Evolutionary conservation across 2,113 vertebrate genomes (phyloP), one percentile per base, ranked within the genome.

Genomic region (Speoplatyrhinus poulsoni): DNA sequence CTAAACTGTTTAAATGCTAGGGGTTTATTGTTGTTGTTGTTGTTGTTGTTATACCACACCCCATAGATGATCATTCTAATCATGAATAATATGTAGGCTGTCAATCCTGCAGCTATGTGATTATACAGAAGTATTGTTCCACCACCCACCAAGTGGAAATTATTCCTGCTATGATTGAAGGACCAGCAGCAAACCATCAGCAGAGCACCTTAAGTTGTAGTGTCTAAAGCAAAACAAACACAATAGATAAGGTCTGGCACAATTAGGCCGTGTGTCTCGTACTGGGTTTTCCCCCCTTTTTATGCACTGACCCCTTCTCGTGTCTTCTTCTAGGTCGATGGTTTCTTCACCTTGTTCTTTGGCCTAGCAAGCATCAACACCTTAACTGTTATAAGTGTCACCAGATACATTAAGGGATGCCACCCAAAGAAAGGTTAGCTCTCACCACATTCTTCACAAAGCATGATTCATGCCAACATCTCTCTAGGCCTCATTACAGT

Each of bases 301-400:
- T 46, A 36, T 46, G 56, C n/a, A 62, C 11, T 26, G 16, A 58
- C 33, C 41, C 16, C n/a, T 13, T 62, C 16, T 13, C 77, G 47
- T 52, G 48, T 12, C 60, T 70, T 61, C 47, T 87, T 88, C 56
- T 81, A 96, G 95, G 68, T 96, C 58, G 95, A 96, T 36, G 96
- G 95, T 4, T 96, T 96, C 89, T 90, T 96, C 76, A 96, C 95
- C 0, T 83, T 96, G 60, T 92, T 96, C 4, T 96, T 96, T 56
- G 95, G 95, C 60, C 90, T 96, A 6, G 91, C 93, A 5, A 96
- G 95, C 89, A 95, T 96, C 90, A 95, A 95, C 82, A 96, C 95
- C 12, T 89, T 96, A 60, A 95, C 95, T 0, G 94, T 96, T 36
- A 95, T 96, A 88, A 96, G 95, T 55, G 75, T 97, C 75, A 95